phyloP scores from a whole-genome alignment of 2,113 vertebrate species.

The Lycaon pictus region DNA sequence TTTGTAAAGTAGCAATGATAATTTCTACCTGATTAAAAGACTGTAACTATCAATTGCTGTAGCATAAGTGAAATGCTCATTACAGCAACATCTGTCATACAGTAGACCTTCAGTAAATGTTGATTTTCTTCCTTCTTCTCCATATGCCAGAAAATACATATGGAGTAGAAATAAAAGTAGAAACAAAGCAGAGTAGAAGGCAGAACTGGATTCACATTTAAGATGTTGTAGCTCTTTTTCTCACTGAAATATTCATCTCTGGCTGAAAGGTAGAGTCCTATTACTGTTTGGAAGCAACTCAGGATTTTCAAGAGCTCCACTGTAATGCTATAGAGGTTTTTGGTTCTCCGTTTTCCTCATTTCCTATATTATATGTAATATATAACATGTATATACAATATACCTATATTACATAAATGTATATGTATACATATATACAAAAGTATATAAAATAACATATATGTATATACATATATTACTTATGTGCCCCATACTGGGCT shows the following conservation, averaged over 20 bases:
- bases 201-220: slow-evolving; percentile 24
- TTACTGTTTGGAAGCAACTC: not conserved
- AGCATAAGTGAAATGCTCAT: not conserved
- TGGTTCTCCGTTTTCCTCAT: not conserved
- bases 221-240: not conserved
- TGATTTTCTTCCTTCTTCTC: not conserved
- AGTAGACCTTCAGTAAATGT: not conserved
- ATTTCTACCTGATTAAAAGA: not conserved
- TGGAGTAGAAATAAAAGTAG: slow-evolving; percentile 28
- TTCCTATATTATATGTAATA: not conserved
- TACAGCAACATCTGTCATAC: not conserved
- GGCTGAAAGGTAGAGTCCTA: not conserved
- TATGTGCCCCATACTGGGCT: not conserved
- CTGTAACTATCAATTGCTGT: not conserved
- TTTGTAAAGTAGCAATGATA: not conserved
- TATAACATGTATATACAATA: too few relatives aligned
- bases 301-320: slow-evolving; percentile 25
- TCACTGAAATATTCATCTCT: not conserved
- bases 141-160: not conserved
- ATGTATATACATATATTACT: not conserved
- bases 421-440: not conserved
- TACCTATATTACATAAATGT: too few relatives aligned
- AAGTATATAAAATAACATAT: not conserved
- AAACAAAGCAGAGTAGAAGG: not conserved
- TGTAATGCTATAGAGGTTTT: not conserved